Evolutionary conservation across 2,797 vertebrate genomes (phyloP).

Genomic region (Phataginus tetradactyla): DNA sequence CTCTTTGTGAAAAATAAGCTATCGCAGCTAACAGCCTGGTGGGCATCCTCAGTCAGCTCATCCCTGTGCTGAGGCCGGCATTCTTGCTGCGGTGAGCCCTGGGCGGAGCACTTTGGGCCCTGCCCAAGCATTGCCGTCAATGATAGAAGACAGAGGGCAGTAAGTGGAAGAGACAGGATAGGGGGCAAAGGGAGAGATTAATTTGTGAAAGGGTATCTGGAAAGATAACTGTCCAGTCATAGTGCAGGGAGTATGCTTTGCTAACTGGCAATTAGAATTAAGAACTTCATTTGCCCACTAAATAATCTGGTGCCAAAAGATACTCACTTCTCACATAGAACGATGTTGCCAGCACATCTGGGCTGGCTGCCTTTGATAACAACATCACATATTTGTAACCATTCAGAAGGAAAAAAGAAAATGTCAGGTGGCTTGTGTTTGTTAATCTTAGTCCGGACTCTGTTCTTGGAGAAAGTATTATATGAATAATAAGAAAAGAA

Average conservation of each 20-base stretch:
- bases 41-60: neutral
- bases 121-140: neutral
- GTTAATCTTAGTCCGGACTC: neutral
- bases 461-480: neutral
- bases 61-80: neutral
- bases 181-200: neutral
- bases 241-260: neutral
- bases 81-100: neutral
- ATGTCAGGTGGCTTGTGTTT: neutral
- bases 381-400: neutral
- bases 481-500: conserved; percentile 32
- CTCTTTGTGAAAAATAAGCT: neutral
- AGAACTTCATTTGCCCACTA: neutral
- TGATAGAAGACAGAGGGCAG: neutral
- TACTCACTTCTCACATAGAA: neutral
- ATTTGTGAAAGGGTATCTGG: neutral
- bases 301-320: neutral
- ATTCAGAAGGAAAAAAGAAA: neutral
- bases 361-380: neutral
- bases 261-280: neutral
- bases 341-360: neutral
- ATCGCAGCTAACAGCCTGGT: neutral
- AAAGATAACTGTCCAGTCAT: neutral
- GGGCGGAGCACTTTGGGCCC: neutral
- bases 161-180: neutral